Percentiles rank a stretch among this genome's conserved stretches.
Evolutionary conservation across 2,888 invertebrate genomes (phyloP).

Genomic region (Electrophaes corylata): DNA sequence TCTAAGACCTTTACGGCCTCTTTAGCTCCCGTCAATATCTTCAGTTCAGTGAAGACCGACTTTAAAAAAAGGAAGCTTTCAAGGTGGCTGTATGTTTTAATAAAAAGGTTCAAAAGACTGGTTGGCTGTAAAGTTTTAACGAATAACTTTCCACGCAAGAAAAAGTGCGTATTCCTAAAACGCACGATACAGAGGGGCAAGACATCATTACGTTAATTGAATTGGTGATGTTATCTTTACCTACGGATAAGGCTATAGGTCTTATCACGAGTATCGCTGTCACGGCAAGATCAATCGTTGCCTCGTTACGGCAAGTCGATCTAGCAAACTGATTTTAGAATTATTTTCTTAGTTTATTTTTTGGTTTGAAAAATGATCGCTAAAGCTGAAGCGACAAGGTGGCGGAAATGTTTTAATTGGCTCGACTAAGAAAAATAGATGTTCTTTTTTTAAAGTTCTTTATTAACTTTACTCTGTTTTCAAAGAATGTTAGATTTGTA

Average conservation of each 20-base stretch:
- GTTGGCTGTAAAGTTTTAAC: conserved; percentile 5
- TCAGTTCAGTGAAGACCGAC: too few species aligned
- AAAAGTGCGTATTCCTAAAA: conserved; percentile 44
- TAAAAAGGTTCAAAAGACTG: conserved; percentile 6
- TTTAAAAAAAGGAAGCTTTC: too few species aligned
- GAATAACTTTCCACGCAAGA: conserved; percentile 15
- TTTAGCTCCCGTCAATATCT: too few species aligned
- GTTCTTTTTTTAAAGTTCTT: too few species aligned
- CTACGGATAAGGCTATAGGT: conserved; percentile 64
- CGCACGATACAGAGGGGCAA: conserved; percentile 49
- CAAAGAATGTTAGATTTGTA: too few species aligned
- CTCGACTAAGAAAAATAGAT: too few species aligned
- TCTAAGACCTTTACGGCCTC: too few species aligned
- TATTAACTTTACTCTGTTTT: too few species aligned
- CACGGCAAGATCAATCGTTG: conserved; percentile 67
- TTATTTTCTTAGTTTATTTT: conserved; percentile 28
- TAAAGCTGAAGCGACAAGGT: not conserved
- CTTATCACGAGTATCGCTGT: conserved; percentile 70
- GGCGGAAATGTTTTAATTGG: too few species aligned
- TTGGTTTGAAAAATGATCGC: conserved; percentile 4
- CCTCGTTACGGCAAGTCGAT: conserved; percentile 55
- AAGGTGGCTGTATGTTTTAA: too few species aligned
- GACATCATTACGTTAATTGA: conserved; percentile 75
- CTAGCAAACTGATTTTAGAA: conserved; percentile 33
- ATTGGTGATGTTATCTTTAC: conserved; percentile 65